Evolutionary conservation across 2,888 invertebrate genomes (phyloP).

Genomic region (Andrena bucephala): DNA sequence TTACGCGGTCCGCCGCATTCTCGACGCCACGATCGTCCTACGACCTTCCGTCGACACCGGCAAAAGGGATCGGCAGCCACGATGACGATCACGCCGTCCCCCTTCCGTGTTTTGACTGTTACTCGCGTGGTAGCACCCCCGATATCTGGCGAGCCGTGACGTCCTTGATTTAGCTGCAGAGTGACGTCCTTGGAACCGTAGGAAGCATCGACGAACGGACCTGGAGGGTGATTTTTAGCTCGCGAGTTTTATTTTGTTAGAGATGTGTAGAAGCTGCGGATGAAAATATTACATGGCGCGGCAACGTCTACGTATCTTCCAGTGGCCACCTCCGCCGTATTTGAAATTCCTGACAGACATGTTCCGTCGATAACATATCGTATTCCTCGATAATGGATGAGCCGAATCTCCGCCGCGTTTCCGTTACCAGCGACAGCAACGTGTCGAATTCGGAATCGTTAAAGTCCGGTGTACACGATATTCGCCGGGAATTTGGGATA

Average conservation of each 20-base stretch:
- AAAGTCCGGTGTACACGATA: slow-evolving; percentile 21
- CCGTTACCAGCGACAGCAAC: slow-evolving; percentile 17
- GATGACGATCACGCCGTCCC: slow-evolving; percentile 8
- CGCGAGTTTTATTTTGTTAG: too few species aligned
- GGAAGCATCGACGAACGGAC: too few species aligned
- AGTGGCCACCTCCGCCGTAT: too few species aligned
- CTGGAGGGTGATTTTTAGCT: too few species aligned
- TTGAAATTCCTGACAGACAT: too few species aligned
- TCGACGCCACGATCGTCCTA: slow-evolving; percentile 60
- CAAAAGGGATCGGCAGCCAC: slow-evolving; percentile 33
- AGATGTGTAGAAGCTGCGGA: too few species aligned
- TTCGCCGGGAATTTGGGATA: neutral
- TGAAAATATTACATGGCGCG: too few species aligned
- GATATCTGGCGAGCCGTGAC: neutral
- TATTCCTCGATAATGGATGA: slow-evolving; percentile 18
- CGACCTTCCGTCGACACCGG: slow-evolving; percentile 63
- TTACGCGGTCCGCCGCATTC: slow-evolving; percentile 48
- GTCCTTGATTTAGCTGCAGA: neutral
- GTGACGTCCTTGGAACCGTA: too few species aligned
- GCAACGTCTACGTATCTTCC: too few species aligned
- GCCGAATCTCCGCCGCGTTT: neutral
- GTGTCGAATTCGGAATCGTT: slow-evolving; percentile 5
- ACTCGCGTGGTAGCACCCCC: neutral
- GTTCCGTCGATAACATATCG: too few species aligned
- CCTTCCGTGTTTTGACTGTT: slow-evolving; percentile 44